Conservation (phyloP, 1,140 invertebrate species). For the Metopolophium dirhodum region DNA sequence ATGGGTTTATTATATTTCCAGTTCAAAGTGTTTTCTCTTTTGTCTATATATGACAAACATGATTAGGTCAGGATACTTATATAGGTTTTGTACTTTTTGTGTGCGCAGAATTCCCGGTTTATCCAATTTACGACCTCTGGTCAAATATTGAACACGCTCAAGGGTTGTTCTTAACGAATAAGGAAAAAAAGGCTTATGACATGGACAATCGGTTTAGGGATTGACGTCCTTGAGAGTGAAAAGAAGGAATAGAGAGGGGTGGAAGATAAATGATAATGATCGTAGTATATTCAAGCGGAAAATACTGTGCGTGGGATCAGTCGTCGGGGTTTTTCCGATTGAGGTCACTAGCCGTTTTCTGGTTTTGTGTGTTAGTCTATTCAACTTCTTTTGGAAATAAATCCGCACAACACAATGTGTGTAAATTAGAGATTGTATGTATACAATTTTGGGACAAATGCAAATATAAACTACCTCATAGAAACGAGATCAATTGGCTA, state of each 20-base stretch:
- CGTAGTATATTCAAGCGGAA: constrained; percentile 32
- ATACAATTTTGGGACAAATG: not conserved
- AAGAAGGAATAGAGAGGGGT: not conserved
- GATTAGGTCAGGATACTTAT: not conserved
- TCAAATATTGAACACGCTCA: constrained; percentile 34
- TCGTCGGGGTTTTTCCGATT: not conserved
- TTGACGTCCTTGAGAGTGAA: not conserved
- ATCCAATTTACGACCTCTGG: constrained; percentile 33
- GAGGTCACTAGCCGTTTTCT: not conserved
- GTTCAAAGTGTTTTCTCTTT: not conserved
- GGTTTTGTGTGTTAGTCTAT: not conserved
- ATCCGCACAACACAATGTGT: not conserved
- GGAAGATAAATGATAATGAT: constrained; percentile 55
- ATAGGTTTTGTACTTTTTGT: constrained; percentile 14
- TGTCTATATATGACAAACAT: not conserved
- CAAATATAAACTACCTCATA: not conserved
- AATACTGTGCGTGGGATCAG: constrained; percentile 17
- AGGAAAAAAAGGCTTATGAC: constrained; percentile 38
- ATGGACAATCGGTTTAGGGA: constrained; percentile 44
- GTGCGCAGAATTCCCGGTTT: not conserved
- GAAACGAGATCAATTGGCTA: not conserved
- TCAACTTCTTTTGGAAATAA: constrained; percentile 14
- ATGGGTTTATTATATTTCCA: constrained; percentile 14
- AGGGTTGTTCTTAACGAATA: constrained; percentile 30
- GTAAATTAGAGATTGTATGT: not conserved